These are phyloP conservation scores for Chaetogeoica ovagalla DNA, from an alignment of 2,888 invertebrate species.

Conservation along the genomic window DNA sequence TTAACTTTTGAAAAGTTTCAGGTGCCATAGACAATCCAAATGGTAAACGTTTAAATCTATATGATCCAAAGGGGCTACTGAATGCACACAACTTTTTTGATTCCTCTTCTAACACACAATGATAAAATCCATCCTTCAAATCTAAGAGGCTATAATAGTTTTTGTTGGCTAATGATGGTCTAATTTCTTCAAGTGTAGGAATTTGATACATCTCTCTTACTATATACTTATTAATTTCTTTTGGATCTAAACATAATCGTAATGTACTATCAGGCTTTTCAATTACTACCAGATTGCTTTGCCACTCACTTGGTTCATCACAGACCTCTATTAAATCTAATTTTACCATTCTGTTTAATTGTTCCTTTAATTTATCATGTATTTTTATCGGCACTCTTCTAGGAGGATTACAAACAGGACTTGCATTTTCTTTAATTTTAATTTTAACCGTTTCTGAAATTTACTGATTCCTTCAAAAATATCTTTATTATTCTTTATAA, in stretches of 20 bases:
- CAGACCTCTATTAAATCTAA: background rate
- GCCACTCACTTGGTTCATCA: conserved; percentile 55
- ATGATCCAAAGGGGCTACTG: conserved; percentile 56
- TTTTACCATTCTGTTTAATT: background rate
- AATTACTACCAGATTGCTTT: conserved; percentile 55
- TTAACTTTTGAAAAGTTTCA: conserved; percentile 56
- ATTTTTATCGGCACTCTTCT: background rate
- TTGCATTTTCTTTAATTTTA: background rate
- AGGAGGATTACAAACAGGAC: background rate
- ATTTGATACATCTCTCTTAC: conserved; percentile 55
- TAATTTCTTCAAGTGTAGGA: conserved; percentile 54
- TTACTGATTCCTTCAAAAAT: background rate
- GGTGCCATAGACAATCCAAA: conserved; percentile 58
- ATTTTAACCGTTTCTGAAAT: background rate
- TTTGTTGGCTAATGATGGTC: conserved; percentile 38
- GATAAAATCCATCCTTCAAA: conserved; percentile 54
- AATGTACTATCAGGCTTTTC: conserved; percentile 55
- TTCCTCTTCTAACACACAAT: conserved; percentile 54
- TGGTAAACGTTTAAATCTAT: conserved; percentile 57
- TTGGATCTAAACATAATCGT: conserved; percentile 55
- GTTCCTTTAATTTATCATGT: background rate
- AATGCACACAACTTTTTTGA: conserved; percentile 54
- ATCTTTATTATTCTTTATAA: background rate
- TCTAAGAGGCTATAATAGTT: conserved; percentile 54
- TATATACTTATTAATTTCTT: conserved; percentile 55